Evolutionary conservation across 2,113 vertebrate genomes (phyloP).

Genomic region (Neodon shergylaensis): DNA sequence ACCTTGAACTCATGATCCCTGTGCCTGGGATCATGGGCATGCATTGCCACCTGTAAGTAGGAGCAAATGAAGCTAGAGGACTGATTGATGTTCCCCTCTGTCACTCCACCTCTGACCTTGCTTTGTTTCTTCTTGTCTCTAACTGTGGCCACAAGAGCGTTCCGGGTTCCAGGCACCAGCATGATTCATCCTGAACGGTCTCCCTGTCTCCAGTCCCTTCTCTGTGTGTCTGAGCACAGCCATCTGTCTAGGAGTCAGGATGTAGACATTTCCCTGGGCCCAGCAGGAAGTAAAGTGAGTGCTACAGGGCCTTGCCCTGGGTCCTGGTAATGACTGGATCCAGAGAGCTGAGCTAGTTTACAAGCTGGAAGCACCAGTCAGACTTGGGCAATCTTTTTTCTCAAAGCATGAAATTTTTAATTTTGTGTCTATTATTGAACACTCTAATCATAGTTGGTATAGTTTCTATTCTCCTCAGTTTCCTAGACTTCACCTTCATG

Average conservation of each 20-base stretch:
- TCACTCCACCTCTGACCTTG: not conserved
- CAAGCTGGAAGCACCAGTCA: not conserved
- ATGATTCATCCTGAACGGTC: not conserved
- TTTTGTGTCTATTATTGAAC: not conserved
- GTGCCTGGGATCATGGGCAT: not conserved
- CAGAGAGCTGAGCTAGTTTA: not conserved
- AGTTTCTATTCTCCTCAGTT: not conserved
- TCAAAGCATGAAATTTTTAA: too few relatives aligned
- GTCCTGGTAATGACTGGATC: not conserved
- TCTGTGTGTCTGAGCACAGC: too few relatives aligned
- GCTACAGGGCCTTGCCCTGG: not conserved
- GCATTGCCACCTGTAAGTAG: not conserved
- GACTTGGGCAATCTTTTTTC: not conserved
- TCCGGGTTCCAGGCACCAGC: not conserved
- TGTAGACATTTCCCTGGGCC: not conserved
- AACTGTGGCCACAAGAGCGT: not conserved
- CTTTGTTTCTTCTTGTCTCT: not conserved
- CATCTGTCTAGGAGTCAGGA: not conserved
- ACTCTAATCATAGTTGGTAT: not conserved
- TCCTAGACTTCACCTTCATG: not conserved
- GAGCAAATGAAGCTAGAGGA: not conserved
- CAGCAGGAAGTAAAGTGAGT: not conserved
- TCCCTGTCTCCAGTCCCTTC: not conserved
- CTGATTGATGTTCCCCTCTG: not conserved
- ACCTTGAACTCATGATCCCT: not conserved